These are phyloP conservation scores for Argynnis bischoffii DNA, from an alignment of 2,888 invertebrate genomes.

Conservation along the genomic window DNA sequence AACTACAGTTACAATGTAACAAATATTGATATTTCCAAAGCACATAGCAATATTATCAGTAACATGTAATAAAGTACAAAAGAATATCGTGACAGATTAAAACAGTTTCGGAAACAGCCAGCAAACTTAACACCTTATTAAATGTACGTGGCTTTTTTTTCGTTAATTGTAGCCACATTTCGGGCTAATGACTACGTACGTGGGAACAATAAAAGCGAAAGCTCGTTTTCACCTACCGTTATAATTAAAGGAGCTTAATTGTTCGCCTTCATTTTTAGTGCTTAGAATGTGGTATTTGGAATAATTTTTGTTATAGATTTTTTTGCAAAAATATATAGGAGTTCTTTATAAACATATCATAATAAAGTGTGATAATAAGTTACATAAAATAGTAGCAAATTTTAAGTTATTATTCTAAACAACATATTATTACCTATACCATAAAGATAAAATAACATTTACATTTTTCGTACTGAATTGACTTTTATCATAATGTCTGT, in stretches of 20 bases:
- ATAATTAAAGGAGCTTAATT: conserved; percentile 74
- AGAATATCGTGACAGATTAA: conserved; percentile 60
- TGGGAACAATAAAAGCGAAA: conserved; percentile 69
- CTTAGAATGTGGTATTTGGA: conserved; percentile 32
- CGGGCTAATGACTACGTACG: conserved; percentile 71
- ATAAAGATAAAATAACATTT: neutral
- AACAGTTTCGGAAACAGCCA: conserved; percentile 63
- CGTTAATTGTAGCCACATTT: conserved; percentile 76
- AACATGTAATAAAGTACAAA: conserved; percentile 23
- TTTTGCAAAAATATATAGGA: neutral
- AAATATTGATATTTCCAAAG: neutral
- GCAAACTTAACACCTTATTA: conserved; percentile 78
- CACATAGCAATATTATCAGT: neutral
- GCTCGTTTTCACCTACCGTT: conserved; percentile 59
- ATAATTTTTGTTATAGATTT: conserved; percentile 33
- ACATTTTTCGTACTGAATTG: neutral
- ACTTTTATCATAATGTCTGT: conserved; percentile 9
- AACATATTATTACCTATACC: no score
- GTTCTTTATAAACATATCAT: neutral
- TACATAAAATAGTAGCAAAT: neutral
- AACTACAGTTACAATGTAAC: no score
- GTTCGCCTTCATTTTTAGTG: conserved; percentile 54
- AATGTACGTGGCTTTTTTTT: conserved; percentile 69
- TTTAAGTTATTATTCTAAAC: no score
- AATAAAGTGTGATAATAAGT: neutral